Percentiles rank a stretch among this genome's conserved stretches.
phyloP scores from a whole-genome alignment of 2,888 invertebrate species.

The Lepidochrysops patricia region DNA sequence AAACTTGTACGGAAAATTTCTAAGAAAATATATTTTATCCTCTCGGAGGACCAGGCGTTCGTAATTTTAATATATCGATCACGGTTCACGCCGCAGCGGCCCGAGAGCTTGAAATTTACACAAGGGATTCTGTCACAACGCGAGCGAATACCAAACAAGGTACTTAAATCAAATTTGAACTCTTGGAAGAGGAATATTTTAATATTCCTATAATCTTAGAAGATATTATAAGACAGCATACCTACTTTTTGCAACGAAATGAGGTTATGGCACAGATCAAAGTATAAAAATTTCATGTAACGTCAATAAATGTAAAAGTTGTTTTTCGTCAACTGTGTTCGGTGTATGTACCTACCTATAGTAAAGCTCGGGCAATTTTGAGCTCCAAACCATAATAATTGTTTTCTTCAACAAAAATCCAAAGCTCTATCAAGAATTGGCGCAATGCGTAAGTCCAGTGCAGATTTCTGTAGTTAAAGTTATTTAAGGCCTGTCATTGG shows the following conservation, averaged over 20 bases:
- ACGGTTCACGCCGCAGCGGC: not conserved
- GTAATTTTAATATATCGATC: constrained; percentile 5
- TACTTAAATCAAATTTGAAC: not conserved
- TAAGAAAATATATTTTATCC: not conserved
- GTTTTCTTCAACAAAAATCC: not conserved
- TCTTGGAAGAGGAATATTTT: not conserved
- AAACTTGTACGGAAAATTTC: not conserved
- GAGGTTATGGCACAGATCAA: not conserved
- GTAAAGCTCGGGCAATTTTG: not conserved
- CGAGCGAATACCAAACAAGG: not conserved
- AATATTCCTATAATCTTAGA: not conserved
- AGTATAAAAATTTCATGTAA: not conserved
- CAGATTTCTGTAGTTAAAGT: not conserved
- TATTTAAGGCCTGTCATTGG: too few species aligned
- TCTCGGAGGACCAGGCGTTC: not conserved
- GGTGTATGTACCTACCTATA: not conserved
- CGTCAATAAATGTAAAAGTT: constrained; percentile 6
- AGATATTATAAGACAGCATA: not conserved
- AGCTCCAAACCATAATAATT: not conserved
- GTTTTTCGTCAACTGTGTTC: not conserved
- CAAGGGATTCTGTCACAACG: not conserved
- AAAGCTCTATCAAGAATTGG: not conserved
- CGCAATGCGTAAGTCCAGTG: not conserved
- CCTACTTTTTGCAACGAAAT: not conserved
- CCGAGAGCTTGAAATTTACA: not conserved